Evolutionary conservation across 2,797 vertebrate genomes (phyloP), one percentile per base, ranked within the genome.

Genomic region (Cryptoblepharus egeriae): DNA sequence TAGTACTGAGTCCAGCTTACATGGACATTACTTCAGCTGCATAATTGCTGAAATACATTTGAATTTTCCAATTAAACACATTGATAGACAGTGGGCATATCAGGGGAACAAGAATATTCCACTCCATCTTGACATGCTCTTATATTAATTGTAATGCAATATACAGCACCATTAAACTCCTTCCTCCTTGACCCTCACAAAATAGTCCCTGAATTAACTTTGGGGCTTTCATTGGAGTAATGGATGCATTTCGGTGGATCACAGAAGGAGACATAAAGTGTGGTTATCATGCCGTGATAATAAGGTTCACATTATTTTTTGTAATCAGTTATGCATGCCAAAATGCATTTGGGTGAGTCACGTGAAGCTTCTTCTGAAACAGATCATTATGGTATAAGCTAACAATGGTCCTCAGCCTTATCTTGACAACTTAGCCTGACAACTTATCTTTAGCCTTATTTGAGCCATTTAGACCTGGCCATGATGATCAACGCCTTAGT

Each of bases 11-110:
- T 85, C 72, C 80, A 55, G 42, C 57, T 67, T 80, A 75, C 68
- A 72, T 52, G 65, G 64, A 60, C 73, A 82, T 75, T 76, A 82
- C n/a, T 60, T 76, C 3, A 1, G 64, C 57, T 75, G 26, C 42
- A 75, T 69, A 75, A 75, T 70, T 80, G 55, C 67, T 75, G 65
- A 75, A 79, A 75, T 80, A 64, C 32, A 73, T 64, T 75, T 32
- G 10, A 63, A 58, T 61, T 80, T 78, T 76, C 65, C 32, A 80
- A 75, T 79, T 84, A 84, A 77, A 52, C 39, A 52, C 35, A 28
- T n/a, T 30, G 77, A 81, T 61, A 75, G 52, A 2, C 67, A 70
- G 45, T 63, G 58, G 70, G 26, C 37, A 79, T 67, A 63, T 57
- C 28, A 20, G 49, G 26, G 30, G n/a, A 24, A n/a, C 13, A 16